Conservation (phyloP, 2,797 vertebrate species). For the Microcaecilia unicolor region DNA sequence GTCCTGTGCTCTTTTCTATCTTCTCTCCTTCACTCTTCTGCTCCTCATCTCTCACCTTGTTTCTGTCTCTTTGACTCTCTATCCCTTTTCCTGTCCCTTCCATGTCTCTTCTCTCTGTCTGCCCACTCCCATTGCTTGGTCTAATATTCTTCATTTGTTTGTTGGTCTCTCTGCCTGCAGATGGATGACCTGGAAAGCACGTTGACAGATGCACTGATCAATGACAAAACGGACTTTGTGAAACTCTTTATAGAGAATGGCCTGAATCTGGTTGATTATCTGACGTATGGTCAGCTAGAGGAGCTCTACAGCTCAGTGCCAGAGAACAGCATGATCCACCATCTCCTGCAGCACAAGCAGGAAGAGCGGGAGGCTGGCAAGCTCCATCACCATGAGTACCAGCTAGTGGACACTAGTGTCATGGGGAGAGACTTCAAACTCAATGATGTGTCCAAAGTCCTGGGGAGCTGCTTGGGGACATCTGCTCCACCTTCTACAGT, state of each 20-base stretch:
- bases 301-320: constrained; percentile 61
- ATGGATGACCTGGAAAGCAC: constrained; percentile 69
- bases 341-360: constrained; percentile 51
- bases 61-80: no score
- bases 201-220: constrained; percentile 76
- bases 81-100: background rate
- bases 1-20: background rate
- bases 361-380: constrained; percentile 18
- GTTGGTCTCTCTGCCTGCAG: constrained; percentile 33
- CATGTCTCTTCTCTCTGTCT: background rate
- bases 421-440: constrained; percentile 40
- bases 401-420: background rate
- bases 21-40: no score
- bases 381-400: background rate
- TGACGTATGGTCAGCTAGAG: constrained; percentile 63
- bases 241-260: constrained; percentile 77
- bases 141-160: no score
- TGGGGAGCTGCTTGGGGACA: constrained; percentile 66
- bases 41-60: background rate
- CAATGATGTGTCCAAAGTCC: constrained; percentile 59
- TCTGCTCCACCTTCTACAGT: constrained; percentile 61
- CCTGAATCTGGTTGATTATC: constrained; percentile 68
- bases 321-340: constrained; percentile 45
- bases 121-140: background rate
- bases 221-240: constrained; percentile 78